Percentiles rank a stretch among this genome's conserved stretches.
Evolutionary conservation across 2,888 invertebrate species (phyloP).

Genomic region (Temnothorax rugatulus): DNA sequence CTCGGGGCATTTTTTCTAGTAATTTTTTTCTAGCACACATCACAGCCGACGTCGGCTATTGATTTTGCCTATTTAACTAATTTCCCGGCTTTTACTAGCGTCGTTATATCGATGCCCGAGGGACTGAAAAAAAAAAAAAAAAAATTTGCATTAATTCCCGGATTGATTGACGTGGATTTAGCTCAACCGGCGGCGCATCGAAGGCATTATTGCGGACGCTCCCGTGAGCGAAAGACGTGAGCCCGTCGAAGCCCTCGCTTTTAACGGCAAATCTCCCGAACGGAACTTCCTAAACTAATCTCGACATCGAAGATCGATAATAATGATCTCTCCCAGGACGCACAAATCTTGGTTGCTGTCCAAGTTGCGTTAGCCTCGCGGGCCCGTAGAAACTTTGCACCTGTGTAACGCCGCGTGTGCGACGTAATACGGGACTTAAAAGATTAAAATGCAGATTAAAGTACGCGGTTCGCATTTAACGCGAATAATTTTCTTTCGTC

Average conservation of each 20-base stretch:
- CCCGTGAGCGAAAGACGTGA: constrained; percentile 4
- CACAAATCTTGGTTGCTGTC: constrained; percentile 55
- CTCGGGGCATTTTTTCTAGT: neutral
- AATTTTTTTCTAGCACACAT: neutral
- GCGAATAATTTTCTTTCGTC: constrained; percentile 47
- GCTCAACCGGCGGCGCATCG: constrained; percentile 29
- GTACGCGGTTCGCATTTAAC: constrained; percentile 40
- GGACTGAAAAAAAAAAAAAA: constrained; percentile 35
- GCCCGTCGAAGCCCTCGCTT: constrained; percentile 37
- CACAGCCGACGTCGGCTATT: constrained; percentile 13
- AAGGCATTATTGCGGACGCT: constrained; percentile 41
- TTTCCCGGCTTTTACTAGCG: constrained; percentile 6
- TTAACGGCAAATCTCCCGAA: constrained; percentile 54
- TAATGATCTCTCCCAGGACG: constrained; percentile 57
- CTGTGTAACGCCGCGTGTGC: constrained; percentile 40
- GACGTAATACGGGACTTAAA: constrained; percentile 48
- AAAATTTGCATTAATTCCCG: constrained; percentile 51
- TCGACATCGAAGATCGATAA: constrained; percentile 58
- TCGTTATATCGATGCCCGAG: constrained; percentile 37
- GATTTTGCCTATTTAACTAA: constrained; percentile 42
- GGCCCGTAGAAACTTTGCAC: constrained; percentile 41
- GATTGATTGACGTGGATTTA: constrained; percentile 54
- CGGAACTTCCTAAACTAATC: constrained; percentile 52
- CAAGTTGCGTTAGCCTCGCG: constrained; percentile 45
- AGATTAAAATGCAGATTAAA: constrained; percentile 53